Evolutionary conservation across 1,140 invertebrate species (phyloP).

Genomic region (Zaprionus tsacasi): DNA sequence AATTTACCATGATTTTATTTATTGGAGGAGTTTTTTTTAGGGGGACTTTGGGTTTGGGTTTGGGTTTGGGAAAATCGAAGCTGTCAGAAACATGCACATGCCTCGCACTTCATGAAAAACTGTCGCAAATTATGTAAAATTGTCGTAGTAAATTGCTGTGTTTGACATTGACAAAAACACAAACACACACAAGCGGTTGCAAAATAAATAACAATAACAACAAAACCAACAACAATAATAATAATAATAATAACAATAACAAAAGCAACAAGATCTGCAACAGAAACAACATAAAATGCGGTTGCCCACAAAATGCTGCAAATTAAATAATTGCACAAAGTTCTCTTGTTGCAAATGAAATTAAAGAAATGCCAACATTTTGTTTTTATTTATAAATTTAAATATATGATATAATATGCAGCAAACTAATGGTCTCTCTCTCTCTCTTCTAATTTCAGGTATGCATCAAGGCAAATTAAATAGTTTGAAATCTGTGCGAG

Average conservation of each 20-base stretch:
- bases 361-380: slow-evolving; percentile 23
- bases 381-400: background rate
- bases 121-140: slow-evolving; percentile 38
- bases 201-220: slow-evolving; percentile 37
- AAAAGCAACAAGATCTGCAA: slow-evolving; percentile 25
- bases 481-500: background rate
- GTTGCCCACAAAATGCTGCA: slow-evolving; percentile 66
- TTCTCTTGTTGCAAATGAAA: slow-evolving; percentile 23
- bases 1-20: slow-evolving; percentile 13
- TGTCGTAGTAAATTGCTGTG: slow-evolving; percentile 50
- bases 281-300: slow-evolving; percentile 34
- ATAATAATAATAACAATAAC: slow-evolving; percentile 10
- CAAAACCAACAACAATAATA: background rate
- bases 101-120: slow-evolving; percentile 27
- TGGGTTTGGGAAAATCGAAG: background rate
- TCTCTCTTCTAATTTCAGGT: slow-evolving; percentile 52
- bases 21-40: no score
- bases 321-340: slow-evolving; percentile 67
- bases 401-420: background rate
- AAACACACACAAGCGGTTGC: slow-evolving; percentile 16
- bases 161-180: slow-evolving; percentile 57
- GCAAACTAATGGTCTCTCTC: background rate
- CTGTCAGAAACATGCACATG: slow-evolving; percentile 40
- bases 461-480: slow-evolving; percentile 21
- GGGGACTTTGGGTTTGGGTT: background rate